A percentile compares a stretch with the other conserved stretches of the same genome.
Conservation (phyloP, 2,797 vertebrate genomes). For the Columba guinea region DNA sequence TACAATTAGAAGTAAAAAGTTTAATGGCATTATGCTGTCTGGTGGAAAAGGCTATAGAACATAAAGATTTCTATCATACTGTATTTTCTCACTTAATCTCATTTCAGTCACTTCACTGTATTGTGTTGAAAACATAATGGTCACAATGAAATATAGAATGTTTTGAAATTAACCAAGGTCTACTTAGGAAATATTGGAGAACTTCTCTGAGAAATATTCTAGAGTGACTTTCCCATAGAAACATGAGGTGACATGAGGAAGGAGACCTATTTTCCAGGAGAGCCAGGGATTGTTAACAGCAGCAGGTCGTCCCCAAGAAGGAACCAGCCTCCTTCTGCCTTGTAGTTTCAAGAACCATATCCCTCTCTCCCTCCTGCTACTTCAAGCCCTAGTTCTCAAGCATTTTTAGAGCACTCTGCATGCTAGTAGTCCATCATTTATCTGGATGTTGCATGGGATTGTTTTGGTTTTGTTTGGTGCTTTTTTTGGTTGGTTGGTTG, state of each 20-base stretch:
- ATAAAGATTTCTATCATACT: background rate
- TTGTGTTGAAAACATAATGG: accelerated
- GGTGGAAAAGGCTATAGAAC: background rate
- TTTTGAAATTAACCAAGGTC: background rate
- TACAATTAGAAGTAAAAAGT: background rate
- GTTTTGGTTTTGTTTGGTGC: too few relatives aligned
- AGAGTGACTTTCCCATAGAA: background rate
- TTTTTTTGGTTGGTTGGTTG: too few relatives aligned
- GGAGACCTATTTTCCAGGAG: background rate
- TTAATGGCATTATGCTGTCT: background rate
- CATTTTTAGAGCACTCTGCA: background rate
- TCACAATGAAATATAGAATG: background rate
- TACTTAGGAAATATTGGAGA: background rate
- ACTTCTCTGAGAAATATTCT: background rate
- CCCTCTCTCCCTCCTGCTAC: background rate
- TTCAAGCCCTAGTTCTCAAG: background rate
- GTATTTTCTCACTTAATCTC: background rate
- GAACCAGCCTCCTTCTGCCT: background rate
- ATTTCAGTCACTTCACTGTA: background rate
- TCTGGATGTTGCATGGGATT: background rate
- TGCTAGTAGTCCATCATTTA: background rate
- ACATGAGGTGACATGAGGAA: background rate
- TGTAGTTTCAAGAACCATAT: background rate
- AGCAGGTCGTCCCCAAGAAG: background rate
- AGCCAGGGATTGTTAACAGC: background rate